Evolutionary conservation across 2,113 vertebrate genomes (phyloP), one percentile per base, ranked within the genome.

Genomic region (Porphyrio hochstetteri): DNA sequence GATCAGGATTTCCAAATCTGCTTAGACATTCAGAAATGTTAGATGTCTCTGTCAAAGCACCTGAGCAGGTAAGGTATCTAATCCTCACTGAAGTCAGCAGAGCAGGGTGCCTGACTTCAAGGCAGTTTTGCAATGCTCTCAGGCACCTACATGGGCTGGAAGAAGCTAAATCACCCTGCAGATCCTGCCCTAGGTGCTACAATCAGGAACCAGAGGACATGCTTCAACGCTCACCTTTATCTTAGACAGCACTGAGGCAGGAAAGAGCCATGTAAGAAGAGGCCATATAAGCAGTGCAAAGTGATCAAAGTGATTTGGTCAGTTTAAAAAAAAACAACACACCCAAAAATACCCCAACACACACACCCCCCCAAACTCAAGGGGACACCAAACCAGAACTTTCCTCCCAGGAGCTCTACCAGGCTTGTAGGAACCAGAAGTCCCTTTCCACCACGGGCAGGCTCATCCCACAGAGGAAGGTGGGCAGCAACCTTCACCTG

Each of bases 21-120:
- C 50, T 95, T 68, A 94, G 86, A 90, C 80, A 86, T 83, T 94
- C 83, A 93, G 69, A 90, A 81, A 36, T 7, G 3, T 86, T 35
- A 92, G 86, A 81, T 64, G 69, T 53, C 65, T 93, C 86, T 86
- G 93, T 88, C 72, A 96, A 94, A 95, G 76, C 57, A 50, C 33
- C 72, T 82, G 38, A 86, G 76, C 53, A 83, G 19, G 79, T 63
- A 87, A 79, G 9, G 7, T 82, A 52, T 35, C 42, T 71, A 79
- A 80, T 71, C 52, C 68, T 82, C 33, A 42, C 48, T 40, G 53
- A 88, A 90, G 68, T 36, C 68, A 90, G 20, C 5, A 3, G 59
- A 86, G 64, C 38, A 59, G 38, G 50, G 23, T 86, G 56, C 52
- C 46, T 44, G 40, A 52, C 48, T 70, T 48, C 69, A 63, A 91